Percentiles rank a stretch among this genome's conserved stretches.
Evolutionary conservation across 1,140 invertebrate species (phyloP).

Genomic region (Polypedilum pembai): DNA sequence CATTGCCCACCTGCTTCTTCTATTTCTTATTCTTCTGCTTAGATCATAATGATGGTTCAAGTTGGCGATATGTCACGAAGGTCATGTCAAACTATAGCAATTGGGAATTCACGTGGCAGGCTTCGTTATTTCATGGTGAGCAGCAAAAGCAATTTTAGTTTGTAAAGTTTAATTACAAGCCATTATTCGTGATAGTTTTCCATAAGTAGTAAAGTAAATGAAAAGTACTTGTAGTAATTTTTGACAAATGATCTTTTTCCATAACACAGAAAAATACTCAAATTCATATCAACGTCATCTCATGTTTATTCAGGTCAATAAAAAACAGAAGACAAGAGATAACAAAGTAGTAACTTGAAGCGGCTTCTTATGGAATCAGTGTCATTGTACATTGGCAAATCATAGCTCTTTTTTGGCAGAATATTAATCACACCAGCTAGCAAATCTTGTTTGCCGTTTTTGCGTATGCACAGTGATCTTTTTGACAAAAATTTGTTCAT

Average conservation of each 20-base stretch:
- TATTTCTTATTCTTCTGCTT: background rate
- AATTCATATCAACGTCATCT: background rate
- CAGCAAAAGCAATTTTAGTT: too few relatives aligned
- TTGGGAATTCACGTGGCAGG: background rate
- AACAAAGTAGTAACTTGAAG: background rate
- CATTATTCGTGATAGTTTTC: background rate
- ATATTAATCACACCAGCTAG: background rate
- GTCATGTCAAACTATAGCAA: background rate
- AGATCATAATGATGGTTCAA: background rate
- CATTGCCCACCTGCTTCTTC: background rate
- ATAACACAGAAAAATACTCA: background rate
- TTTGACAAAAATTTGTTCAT: background rate
- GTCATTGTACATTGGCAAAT: too few relatives aligned
- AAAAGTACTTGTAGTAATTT: background rate
- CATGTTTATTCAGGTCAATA: constrained; percentile 9
- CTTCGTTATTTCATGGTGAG: background rate
- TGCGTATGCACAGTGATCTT: background rate
- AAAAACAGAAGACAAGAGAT: background rate
- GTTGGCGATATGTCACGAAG: background rate
- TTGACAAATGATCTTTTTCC: background rate
- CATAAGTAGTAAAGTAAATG: background rate
- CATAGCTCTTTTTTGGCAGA: too few relatives aligned
- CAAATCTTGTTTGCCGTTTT: constrained; percentile 1
- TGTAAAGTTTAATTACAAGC: background rate
- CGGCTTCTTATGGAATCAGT: background rate